phyloP scores from a whole-genome alignment of 2,888 invertebrate species.

The Drosophila bunnanda region DNA sequence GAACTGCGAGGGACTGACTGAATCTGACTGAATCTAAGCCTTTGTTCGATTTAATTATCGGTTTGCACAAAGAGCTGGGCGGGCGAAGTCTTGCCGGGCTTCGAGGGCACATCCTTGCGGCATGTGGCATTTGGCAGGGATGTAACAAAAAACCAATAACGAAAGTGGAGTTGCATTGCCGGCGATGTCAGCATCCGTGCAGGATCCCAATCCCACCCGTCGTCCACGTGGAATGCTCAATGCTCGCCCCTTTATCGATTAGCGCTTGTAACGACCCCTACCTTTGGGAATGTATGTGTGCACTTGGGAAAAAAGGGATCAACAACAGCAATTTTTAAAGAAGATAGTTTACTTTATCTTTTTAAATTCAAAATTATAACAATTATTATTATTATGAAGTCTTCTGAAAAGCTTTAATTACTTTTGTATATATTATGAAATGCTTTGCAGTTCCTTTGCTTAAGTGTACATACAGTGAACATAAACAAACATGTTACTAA shows the following conservation, averaged over 20 bases:
- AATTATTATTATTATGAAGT: no score
- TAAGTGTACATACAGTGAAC: constrained; percentile 19
- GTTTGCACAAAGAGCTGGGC: constrained; percentile 38
- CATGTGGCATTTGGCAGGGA: constrained; percentile 56
- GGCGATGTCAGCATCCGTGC: constrained; percentile 50
- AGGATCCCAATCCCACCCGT: constrained; percentile 36
- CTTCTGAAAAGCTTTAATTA: neutral
- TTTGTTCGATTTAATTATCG: constrained; percentile 47
- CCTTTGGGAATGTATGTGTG: constrained; percentile 40
- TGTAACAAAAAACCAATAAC: constrained; percentile 70
- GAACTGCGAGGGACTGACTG: constrained; percentile 25
- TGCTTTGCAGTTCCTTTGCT: neutral
- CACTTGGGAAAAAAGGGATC: neutral
- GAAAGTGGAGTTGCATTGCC: constrained; percentile 54
- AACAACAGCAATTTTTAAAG: neutral
- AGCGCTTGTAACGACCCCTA: constrained; percentile 62
- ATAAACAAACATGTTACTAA: constrained; percentile 40
- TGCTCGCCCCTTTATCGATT: constrained; percentile 61
- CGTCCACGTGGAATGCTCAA: constrained; percentile 3
- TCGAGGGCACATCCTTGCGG: constrained; percentile 51
- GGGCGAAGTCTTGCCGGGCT: constrained; percentile 25
- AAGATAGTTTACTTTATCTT: no score
- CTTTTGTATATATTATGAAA: no score
- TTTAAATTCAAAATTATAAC: no score
- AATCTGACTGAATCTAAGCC: constrained; percentile 31